Evolutionary conservation across 2,888 invertebrate genomes (phyloP).

Genomic region (Drosophila algonquin): DNA sequence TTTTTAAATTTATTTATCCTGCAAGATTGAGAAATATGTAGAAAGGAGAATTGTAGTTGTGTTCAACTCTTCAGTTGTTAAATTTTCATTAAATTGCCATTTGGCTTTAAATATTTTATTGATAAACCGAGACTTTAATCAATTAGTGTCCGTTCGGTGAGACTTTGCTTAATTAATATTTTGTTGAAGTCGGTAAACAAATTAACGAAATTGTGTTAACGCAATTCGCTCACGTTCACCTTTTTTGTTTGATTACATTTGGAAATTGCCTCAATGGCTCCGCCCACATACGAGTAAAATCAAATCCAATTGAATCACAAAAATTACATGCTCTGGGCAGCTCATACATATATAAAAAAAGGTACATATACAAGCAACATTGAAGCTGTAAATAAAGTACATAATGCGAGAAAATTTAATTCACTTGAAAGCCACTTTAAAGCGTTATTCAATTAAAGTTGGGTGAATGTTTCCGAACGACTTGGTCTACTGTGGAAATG

Average conservation of each 20-base stretch:
- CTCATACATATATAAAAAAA: too few species aligned
- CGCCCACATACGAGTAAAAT: not conserved
- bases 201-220: slow-evolving; percentile 15
- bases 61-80: not conserved
- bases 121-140: not conserved
- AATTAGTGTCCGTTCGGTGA: not conserved
- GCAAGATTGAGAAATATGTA: not conserved
- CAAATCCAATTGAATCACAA: not conserved
- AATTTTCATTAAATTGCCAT: too few species aligned
- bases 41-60: too few species aligned
- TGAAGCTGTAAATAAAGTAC: too few species aligned
- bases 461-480: not conserved
- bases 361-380: too few species aligned
- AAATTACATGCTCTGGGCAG: not conserved
- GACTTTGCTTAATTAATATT: slow-evolving; percentile 3
- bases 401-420: not conserved
- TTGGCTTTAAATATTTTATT: too few species aligned
- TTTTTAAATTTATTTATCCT: not conserved
- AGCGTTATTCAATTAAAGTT: not conserved
- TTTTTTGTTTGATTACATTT: not conserved
- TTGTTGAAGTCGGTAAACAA: slow-evolving; percentile 7
- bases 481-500: not conserved
- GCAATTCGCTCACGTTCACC: not conserved
- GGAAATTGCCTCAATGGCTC: not conserved
- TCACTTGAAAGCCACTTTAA: not conserved